Base-by-base conservation (phyloP, 2,888 invertebrate species). In the Cosmopolites sordidus region DNA sequence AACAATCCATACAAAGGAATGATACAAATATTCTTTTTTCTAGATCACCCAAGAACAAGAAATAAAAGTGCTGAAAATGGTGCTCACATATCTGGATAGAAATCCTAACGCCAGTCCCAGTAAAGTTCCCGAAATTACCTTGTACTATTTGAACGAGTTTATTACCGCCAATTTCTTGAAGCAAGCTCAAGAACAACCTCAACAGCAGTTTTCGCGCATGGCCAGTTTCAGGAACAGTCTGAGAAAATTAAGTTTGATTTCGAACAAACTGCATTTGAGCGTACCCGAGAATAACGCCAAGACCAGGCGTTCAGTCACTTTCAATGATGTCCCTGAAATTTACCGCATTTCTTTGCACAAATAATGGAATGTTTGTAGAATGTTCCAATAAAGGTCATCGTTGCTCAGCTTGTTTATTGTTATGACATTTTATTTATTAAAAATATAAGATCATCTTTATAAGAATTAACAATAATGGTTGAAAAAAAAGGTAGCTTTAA, bases 111-210 rank as follows among this genome's bases (percentile, higher is more conserved):
- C 58, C 15, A 62, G 64, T 45, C 62, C 62, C 22, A 44, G 58
- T 18, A 64, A 66, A 56, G 66, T 72, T 16, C 70, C 71, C 1
- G 69, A 69, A 62, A 62, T 66, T 17, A 67, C 68, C 14, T 38
- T 69, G 11, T 37, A 54, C 4, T 58, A 68, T 3, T 55, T 71
- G 6, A 62, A 66, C 47, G 64, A 64, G 12, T 51, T 56, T 6
- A 56, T 63, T 4, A 64, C 61, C 5, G 56, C 51, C 5, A 66
- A 66, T 48, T 43, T 64, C 16, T 54, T 70, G 16, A 59, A 63
- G n/a, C 59, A 63, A 41, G 48, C 58, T 9, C 62, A 60, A 16
- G 58, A 67, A 33, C 60, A 63, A 4, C 30, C 16, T 5, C 41
- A 43, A 2, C 17, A 42, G 15, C 16, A 9, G 9, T 51, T 54